phyloP scores from a whole-genome alignment of 2,113 vertebrate genomes.

The Amphiprion ocellaris region DNA sequence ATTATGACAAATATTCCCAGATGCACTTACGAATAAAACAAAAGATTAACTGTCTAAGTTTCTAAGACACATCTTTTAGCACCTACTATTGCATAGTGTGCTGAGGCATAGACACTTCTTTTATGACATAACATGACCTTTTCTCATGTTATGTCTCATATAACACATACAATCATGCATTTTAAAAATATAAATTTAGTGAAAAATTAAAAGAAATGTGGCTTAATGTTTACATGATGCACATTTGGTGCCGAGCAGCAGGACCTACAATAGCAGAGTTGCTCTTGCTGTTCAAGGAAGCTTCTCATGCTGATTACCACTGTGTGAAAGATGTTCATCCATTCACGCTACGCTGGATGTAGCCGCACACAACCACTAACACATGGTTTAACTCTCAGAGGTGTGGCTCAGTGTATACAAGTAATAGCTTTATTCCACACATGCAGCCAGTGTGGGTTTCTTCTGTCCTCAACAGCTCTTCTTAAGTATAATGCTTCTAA shows the following conservation, averaged over 20 bases:
- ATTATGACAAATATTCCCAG: no score
- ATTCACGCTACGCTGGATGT: background rate
- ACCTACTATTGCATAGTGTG: no score
- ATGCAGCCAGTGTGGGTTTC: background rate
- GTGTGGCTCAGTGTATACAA: background rate
- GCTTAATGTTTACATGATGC: background rate
- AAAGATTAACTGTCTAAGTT: no score
- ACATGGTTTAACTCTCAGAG: background rate
- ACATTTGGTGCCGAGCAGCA: background rate
- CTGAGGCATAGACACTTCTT: no score
- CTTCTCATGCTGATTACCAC: background rate
- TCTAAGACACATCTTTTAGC: no score
- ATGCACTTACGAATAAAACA: no score
- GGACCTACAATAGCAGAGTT: background rate
- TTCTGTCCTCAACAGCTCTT: constrained; percentile 8
- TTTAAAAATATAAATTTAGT: no score
- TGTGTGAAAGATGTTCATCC: background rate
- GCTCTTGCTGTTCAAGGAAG: background rate
- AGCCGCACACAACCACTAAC: background rate
- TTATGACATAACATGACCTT: no score
- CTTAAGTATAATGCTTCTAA: background rate
- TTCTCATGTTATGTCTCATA: no score
- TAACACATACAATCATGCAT: no score
- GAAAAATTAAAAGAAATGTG: no score
- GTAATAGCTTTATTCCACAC: constrained; percentile 18